phyloP scores from a whole-genome alignment of 2,797 vertebrate genomes.

The Coendou prehensilis region DNA sequence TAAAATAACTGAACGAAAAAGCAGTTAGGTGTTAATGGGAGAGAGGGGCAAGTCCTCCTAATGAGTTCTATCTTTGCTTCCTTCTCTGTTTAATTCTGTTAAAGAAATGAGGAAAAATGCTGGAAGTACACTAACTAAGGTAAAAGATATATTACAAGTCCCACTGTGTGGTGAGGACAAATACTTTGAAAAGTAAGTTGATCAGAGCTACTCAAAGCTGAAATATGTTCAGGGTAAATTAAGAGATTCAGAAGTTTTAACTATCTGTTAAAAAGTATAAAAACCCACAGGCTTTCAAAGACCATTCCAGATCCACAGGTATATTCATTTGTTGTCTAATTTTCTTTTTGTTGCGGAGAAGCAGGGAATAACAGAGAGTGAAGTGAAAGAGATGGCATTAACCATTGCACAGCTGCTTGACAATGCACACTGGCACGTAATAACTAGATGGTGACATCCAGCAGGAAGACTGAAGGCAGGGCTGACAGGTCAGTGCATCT shows the following conservation, averaged over 20 bases:
- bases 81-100: not conserved
- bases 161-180: slow-evolving; percentile 9
- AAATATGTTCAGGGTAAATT: slow-evolving; percentile 55
- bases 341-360: slow-evolving; percentile 46
- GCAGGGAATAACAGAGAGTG: slow-evolving; percentile 41
- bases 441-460: not conserved
- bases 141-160: not conserved
- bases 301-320: slow-evolving; percentile 23
- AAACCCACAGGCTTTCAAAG: slow-evolving; percentile 59
- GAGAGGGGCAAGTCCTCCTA: not conserved
- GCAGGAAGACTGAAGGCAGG: not conserved
- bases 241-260: slow-evolving; percentile 48
- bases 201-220: slow-evolving; percentile 58
- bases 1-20: slow-evolving; percentile 4
- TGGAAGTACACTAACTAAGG: not conserved
- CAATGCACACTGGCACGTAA: not conserved
- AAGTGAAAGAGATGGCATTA: not conserved
- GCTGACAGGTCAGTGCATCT: not conserved
- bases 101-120: slow-evolving; percentile 36
- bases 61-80: not conserved
- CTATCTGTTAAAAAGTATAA: slow-evolving; percentile 51
- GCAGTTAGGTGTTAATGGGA: not conserved
- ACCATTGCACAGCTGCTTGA: not conserved
- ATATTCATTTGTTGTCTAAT: not conserved
- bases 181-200: slow-evolving; percentile 47